Evolutionary conservation across 2,888 invertebrate genomes (phyloP).

Genomic region (Neria commutata): DNA sequence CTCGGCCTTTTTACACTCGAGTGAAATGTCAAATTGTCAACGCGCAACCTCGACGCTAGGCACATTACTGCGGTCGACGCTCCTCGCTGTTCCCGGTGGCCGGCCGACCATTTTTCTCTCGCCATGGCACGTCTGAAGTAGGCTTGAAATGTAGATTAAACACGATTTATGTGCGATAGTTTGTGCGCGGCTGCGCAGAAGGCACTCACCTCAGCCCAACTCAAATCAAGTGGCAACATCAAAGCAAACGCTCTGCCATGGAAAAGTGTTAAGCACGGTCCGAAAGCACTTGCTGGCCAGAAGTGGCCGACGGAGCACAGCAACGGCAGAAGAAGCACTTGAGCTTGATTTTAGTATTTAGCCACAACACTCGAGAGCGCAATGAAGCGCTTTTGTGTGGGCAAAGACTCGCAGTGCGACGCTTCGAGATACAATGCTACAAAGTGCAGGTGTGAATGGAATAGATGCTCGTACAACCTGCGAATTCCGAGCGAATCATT

Average conservation of each 20-base stretch:
- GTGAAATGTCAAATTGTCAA: conserved; percentile 34
- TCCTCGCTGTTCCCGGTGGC: neutral
- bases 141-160: conserved; percentile 28
- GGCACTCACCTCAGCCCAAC: neutral
- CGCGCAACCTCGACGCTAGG: conserved; percentile 22
- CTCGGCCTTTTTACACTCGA: neutral
- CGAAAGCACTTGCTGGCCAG: neutral
- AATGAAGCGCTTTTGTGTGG: conserved; percentile 12
- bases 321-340: neutral
- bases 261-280: conserved; percentile 10
- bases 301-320: neutral
- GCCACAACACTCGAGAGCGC: conserved; percentile 24
- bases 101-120: neutral
- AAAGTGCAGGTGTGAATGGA: conserved; percentile 16
- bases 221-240: conserved; percentile 10
- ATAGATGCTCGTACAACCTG: no score
- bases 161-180: conserved; percentile 23
- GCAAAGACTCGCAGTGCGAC: neutral
- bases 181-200: conserved; percentile 22
- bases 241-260: neutral
- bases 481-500: conserved; percentile 16
- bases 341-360: neutral
- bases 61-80: conserved; percentile 25
- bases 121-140: conserved; percentile 8
- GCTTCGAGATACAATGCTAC: neutral